Conservation (phyloP, 2,888 invertebrate species). For the Unio delphinus region DNA sequence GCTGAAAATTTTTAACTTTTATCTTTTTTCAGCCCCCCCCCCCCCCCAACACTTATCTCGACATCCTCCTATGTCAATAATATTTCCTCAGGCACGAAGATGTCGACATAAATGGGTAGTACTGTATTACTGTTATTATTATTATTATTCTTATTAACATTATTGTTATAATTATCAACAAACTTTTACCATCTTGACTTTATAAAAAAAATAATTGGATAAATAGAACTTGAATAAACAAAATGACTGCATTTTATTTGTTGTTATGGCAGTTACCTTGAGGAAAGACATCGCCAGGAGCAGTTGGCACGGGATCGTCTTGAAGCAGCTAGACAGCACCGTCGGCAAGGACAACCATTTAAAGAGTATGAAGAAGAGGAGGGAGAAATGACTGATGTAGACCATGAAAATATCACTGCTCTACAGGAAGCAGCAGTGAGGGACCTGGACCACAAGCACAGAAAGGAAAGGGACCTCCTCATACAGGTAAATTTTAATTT, state of each 20-base stretch:
- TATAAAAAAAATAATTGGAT: too few species aligned
- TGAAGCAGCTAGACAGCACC: slow-evolving; percentile 42
- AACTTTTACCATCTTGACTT: too few species aligned
- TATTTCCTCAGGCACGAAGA: too few species aligned
- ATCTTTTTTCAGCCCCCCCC: too few species aligned
- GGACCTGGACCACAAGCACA: slow-evolving; percentile 57
- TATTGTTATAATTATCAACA: too few species aligned
- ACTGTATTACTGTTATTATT: too few species aligned
- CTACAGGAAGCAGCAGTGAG: slow-evolving; percentile 53
- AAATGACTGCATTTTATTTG: background rate
- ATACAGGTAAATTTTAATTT: slow-evolving; percentile 45
- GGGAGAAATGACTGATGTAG: slow-evolving; percentile 34
- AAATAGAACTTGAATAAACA: background rate
- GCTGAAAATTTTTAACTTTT: too few species aligned
- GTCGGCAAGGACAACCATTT: slow-evolving; percentile 14
- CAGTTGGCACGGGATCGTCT: slow-evolving; percentile 58
- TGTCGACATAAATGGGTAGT: too few species aligned
- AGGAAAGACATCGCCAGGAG: slow-evolving; percentile 54
- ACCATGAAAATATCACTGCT: slow-evolving; percentile 42
- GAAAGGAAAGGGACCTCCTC: slow-evolving; percentile 51
- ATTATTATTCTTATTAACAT: too few species aligned
- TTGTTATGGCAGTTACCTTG: slow-evolving; percentile 17
- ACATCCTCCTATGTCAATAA: too few species aligned
- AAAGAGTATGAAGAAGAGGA: slow-evolving; percentile 21
- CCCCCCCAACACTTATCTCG: too few species aligned